Conservation (phyloP, 53 echinoderm and acorn worm species). For the Arbacia lixula region DNA sequence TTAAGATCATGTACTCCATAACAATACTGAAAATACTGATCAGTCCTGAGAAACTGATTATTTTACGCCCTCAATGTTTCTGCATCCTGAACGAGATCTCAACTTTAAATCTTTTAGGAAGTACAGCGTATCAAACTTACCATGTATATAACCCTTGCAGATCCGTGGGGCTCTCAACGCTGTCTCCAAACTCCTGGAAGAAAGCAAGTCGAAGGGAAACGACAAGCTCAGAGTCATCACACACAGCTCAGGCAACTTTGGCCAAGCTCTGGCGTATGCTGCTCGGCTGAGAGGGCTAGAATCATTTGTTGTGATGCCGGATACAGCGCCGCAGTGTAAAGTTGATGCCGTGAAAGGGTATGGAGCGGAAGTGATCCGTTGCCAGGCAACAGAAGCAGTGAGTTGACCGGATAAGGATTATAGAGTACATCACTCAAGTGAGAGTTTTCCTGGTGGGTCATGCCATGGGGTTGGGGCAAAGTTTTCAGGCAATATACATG, state of each 20-base stretch:
- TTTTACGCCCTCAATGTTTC: too few relatives aligned
- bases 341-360: constrained; percentile 72
- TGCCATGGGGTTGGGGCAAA: too few relatives aligned
- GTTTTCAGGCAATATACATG: too few relatives aligned
- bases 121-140: too few relatives aligned
- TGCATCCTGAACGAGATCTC: too few relatives aligned
- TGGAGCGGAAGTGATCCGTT: constrained; percentile 63
- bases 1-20: too few relatives aligned
- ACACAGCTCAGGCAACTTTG: constrained; percentile 83
- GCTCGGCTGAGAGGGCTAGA: constrained; percentile 59
- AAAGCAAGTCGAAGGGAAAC: neutral
- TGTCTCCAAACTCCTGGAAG: constrained; percentile 66
- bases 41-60: too few relatives aligned
- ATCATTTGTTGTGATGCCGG: constrained; percentile 75
- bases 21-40: too few relatives aligned
- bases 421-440: too few relatives aligned
- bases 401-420: neutral
- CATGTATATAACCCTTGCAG: too few relatives aligned
- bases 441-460: too few relatives aligned
- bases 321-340: constrained; percentile 69
- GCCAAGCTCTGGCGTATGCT: constrained; percentile 74
- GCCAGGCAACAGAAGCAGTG: constrained; percentile 71
- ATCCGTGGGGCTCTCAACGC: constrained; percentile 81
- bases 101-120: too few relatives aligned
- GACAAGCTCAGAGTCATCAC: constrained; percentile 61